Evolutionary conservation across 2,888 invertebrate genomes (phyloP), one percentile per base, ranked within the genome.

Genomic region (Lasioglossum oenotherae): DNA sequence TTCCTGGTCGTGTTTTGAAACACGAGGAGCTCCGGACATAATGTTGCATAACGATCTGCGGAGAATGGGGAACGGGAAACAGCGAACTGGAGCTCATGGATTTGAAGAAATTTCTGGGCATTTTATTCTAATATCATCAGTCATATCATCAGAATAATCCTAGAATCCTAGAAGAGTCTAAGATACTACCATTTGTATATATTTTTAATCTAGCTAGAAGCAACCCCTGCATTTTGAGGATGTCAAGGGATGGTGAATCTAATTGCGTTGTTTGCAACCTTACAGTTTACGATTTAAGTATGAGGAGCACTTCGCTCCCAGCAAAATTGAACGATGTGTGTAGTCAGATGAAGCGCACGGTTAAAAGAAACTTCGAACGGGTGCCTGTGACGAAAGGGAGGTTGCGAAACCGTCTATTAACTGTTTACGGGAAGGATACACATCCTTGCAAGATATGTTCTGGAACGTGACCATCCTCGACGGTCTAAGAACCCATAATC

Each of bases 1-100:
- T 75, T 87, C 86, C 86, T 74, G 78, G 78, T 19, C n/a, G 31
- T 87, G 78, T 87, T 87, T 86, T 87, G 87, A 83, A 81, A 87
- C 69, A 64, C 46, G 73, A 86, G 82, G 71, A 71, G 27, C 46
- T 27, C 31, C 38, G 31, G 16, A n/a, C 35, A 35, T 12, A 12
- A 16, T 67, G n/a, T 76, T 64, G 31, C 76, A 14, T 14, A 64
- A 64, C 3, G 46, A 19, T 23, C 23, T 23, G 14, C 49, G 4
- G 73, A 8, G 27, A 2, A 12, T 6, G 46, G 5, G 8, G 38
- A 69, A 8, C 19, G 69, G 23, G 8, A 23, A 23, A 38, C 10
- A 8, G 19, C 16, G 23, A 35, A 69, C 41, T 35, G 12, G 23
- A 71, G 10, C 38, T 6, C 27, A 16, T 5, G 12, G 60, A 27